Base-by-base conservation (phyloP, 2,888 invertebrate species). In the Fissipunctia ypsillon region DNA sequence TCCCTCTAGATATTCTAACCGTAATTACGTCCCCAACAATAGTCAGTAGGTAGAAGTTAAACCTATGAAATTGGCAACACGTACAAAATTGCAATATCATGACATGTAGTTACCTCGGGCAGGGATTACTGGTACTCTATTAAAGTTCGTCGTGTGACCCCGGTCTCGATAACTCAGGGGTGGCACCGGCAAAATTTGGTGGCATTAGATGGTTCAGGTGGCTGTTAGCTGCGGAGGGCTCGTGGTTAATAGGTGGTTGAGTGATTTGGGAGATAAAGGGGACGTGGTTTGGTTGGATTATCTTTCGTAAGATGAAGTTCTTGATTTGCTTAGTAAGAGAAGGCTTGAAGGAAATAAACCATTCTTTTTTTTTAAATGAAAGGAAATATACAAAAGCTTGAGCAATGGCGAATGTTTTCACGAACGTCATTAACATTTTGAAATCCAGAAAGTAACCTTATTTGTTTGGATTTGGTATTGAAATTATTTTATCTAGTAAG, bases 61-160 rank as follows among this genome's bases (percentile, higher is more conserved):
- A 69, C 68, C 70, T 81, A 65, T 69, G 70, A 85, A 84, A 78
- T 87, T 80, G 83, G 84, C 76, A 81, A 76, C 83, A 87, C 86
- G 83, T 88, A 84, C 88, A 83, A 87, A 87, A 87, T 88, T 82
- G 88, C 88, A 88, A 85, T 88, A 89, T 89, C 88, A 86, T 84
- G 83, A 85, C 79, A 76, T 82, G 75, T 81, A 83, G 81, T 82
- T 83, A 63, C 60, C 68, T 71, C 69, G 84, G 83, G 80, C 76
- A 14, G 50, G 84, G 87, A 90, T 90, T 91, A 90, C 89, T 88
- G 84, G 87, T 84, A 87, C 84, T 86, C 90, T 85, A 91, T 91
- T 89, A 90, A 91, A 90, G 88, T 91, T 90, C 69, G 83, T 76
- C 87, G 76, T 80, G 82, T 86, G 85, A 85, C 85, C 84, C 73